Percentiles rank a stretch among this genome's conserved stretches.
phyloP scores from a whole-genome alignment of 2,113 vertebrate species.

The Lepus timidus region DNA sequence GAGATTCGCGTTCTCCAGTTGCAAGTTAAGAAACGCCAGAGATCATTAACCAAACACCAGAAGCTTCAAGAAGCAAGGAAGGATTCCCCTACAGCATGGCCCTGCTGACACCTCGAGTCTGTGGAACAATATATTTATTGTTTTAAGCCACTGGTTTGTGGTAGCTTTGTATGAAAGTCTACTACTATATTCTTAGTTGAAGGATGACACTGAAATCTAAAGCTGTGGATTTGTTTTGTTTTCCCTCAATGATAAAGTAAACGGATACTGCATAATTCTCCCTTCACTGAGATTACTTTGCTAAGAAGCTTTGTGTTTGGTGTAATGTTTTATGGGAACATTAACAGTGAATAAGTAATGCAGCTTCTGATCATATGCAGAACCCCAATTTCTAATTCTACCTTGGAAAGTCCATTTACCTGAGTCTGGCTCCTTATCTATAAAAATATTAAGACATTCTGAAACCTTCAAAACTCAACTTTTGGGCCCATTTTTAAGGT shows the following conservation, averaged over 20 bases:
- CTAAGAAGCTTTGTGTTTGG: background rate
- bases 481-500: background rate
- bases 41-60: too few species aligned
- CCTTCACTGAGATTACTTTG: background rate
- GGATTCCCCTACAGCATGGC: too few species aligned
- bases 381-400: background rate
- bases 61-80: too few species aligned
- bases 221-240: background rate
- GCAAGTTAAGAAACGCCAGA: too few species aligned
- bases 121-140: too few species aligned
- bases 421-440: background rate
- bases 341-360: background rate
- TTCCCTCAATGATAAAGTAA: background rate
- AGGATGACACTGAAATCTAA: slow-evolving; percentile 31
- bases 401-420: background rate
- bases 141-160: too few species aligned
- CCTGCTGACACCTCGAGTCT: too few species aligned
- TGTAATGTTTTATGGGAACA: background rate
- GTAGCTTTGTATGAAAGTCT: background rate
- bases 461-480: slow-evolving; percentile 51
- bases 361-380: background rate
- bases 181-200: background rate
- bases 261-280: background rate
- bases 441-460: slow-evolving; percentile 16
- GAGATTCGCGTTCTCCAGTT: too few species aligned